Evolutionary conservation across 1,140 invertebrate species (phyloP), one percentile per base, ranked within the genome.

Genomic region (Diachasmimorpha longicaudata): DNA sequence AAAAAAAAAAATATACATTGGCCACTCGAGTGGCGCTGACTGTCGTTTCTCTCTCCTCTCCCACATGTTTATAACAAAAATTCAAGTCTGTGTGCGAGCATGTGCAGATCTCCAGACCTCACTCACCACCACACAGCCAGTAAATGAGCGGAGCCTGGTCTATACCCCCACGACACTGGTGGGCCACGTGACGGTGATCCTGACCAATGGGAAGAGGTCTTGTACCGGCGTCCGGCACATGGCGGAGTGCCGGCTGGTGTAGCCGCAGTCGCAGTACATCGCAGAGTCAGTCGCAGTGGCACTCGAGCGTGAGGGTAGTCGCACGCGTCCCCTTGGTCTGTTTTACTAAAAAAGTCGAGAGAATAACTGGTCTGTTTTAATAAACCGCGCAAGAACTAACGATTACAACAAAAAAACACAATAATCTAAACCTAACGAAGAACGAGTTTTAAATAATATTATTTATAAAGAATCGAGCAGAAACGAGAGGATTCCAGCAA

Each of bases 231-330:
- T 78, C 66, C 58, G 77, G 77, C 79, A 77, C 77, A 79, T 77
- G 76, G 75, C 69, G 71, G 69, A 74, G 74, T 78, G 67, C 74
- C 79, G 74, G 78, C 77, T 70, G 76, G 70, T 69, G 78, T 79
- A 84, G 52, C 81, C 83, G 82, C 83, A 86, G 86, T 84, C 83
- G 84, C 84, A 85, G 85, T 84, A 81, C 83, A 82, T 85, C 83
- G 84, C 85, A 87, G 25, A 68, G 84, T 87, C 86, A 87, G 85
- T 87, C 86, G 85, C 87, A 88, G 86, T 84, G 83, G 80, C 83
- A 86, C 79, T 84, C 85, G 86, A 85, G 81, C 81, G 81, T 83
- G 84, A 86, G 85, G 85, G 86, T 87, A 85, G 86, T 86, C 82
- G 79, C 74, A 72, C 81, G 84, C 84, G 86, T 81, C 81, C 79